Base-by-base conservation (phyloP, 2,797 vertebrate genomes). In the Hemitrygon akajei region DNA sequence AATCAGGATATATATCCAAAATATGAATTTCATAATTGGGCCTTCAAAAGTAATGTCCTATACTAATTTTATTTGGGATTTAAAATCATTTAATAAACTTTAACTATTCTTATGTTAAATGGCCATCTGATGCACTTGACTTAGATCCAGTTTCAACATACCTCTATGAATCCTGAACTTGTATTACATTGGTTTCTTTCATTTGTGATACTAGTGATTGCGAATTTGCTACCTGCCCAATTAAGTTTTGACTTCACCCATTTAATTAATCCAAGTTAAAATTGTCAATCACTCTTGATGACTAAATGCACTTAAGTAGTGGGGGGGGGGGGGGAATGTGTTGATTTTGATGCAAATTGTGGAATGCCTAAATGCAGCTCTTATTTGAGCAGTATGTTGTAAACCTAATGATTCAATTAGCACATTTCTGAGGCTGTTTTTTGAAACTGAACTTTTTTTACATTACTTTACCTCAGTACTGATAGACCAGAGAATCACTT, bases 11-110 rank as follows among this genome's bases (percentile, higher is more conserved):
- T 56, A 71, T 91, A 73, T 91, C 63, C 89, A 71, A 71, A 66
- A 91, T 93, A 40, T 76, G 71, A 71, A 93, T 93, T 93, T 76
- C 69, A 73, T 76, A 56, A 71, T 76, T 37, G n/a, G 86, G 86
- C 37, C 63, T 89, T 66, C 63, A 89, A 69, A 37, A n/a, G 22
- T 69, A 76, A 76, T 75, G 71, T 25, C 91, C 71, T 93, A 71
- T 76, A 37, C 91, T 56, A 73, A 93, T n/a, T 27, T 93, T 37
- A 75, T 56, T 75, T 56, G 69, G 27, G 73, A 75, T 92, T 75
- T 93, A 93, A 93, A 73, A 76, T 76, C 76, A 47, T 93, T 93
- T 93, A 93, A 93, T 93, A 76, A 93, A 93, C 91, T 76, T 92
- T 92, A 92, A 37, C 37, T 92, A 22, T 92, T 71, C 25, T 92